A percentile compares a stretch with the other conserved stretches of the same genome.
These are phyloP conservation scores for Paracanthobrama guichenoti DNA, from an alignment of 2,113 vertebrate species.

Conservation along the genomic window DNA sequence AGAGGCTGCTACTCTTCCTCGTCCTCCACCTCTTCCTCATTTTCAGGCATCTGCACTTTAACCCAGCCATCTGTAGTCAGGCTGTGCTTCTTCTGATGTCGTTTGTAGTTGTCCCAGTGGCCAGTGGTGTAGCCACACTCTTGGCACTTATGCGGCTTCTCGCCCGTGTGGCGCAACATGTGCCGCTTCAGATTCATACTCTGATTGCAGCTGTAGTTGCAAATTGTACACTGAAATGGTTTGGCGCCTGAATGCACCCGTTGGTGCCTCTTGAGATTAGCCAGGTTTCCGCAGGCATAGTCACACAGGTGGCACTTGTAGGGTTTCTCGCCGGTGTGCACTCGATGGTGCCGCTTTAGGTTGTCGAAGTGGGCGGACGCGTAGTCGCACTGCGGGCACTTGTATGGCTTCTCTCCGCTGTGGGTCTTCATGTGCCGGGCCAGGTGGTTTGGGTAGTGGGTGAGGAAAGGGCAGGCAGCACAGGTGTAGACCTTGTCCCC, in stretches of 20 bases:
- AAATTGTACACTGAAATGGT: conserved; percentile 92
- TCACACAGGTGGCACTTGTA: conserved; percentile 92
- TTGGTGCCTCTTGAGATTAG: conserved; percentile 95
- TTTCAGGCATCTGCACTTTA: conserved; percentile 70
- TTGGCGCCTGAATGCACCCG: conserved; percentile 96
- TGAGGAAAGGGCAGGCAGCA: conserved; percentile 90
- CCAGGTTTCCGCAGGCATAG: conserved; percentile 96
- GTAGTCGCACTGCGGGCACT: conserved; percentile 91
- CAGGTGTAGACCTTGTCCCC: conserved; percentile 90
- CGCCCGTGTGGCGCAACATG: conserved; percentile 94
- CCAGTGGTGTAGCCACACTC: conserved; percentile 94
- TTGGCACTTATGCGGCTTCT: conserved; percentile 93
- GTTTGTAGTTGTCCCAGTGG: conserved; percentile 99
- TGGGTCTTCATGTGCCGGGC: conserved; percentile 98
- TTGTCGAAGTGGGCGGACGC: conserved; percentile 96
- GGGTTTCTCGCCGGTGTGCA: conserved; percentile 90
- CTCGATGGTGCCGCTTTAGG: conserved; percentile 94
- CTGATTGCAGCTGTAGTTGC: conserved; percentile 97
- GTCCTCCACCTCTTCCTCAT: conserved; percentile 57
- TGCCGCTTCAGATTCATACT: conserved; percentile 99
- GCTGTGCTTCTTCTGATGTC: conserved; percentile 96
- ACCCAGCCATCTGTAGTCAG: conserved; percentile 84
- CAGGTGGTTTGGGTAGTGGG: conserved; percentile 96
- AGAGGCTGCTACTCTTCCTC: conserved; percentile 56
- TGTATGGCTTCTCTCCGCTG: conserved; percentile 96